Base-by-base conservation (phyloP, 2,888 invertebrate genomes). In the Nomada fucata region DNA sequence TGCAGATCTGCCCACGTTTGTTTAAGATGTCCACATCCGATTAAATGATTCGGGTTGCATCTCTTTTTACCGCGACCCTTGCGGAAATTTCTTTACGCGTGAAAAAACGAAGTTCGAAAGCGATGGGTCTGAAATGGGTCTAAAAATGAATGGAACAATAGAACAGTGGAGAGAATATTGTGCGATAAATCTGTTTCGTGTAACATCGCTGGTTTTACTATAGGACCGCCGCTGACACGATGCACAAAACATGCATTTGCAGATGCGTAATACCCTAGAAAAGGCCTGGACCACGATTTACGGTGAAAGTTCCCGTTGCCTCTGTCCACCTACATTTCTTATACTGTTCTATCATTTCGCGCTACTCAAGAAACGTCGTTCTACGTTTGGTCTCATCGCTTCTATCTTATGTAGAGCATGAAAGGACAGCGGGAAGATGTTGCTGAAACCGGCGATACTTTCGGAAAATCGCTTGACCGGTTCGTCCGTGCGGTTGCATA, bases 221-320 rank as follows among this genome's bases (percentile, higher is more conserved):
- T 47, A 64, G 73, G 52, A 7, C 5, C 13, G 20, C n/a, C 50
- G 26, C 9, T 2, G 50, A n/a, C n/a, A 23, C 26, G 47, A 26
- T 67, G 42, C 50, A 50, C 5, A 4, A 47, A 13, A 15, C 65
- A 50, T 23, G 44, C n/a, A 52, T n/a, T n/a, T 44, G 50, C 29
- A 63, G 44, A 70, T 63, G 61, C 61, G 65, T 80, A 64, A 60
- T 67, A 70, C 44, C 47, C 44, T 70, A 75, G 70, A 57, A 69
- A 55, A 67, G 44, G 13, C 57, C 29, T 26, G 44, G 23, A 70
- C 65, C 53, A 9, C 0, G 11, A 44, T 61, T 74, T 74, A 29
- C 44, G 81, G 79, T 82, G 82, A 80, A 82, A 80, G 75, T 82
- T 36, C 20, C 77, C 15, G 53, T 60, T 65, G 18, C 64, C 47